A percentile compares a stretch with the other conserved stretches of the same genome.
Conservation (phyloP, 2,113 vertebrate genomes). For the Cololabis saira region DNA sequence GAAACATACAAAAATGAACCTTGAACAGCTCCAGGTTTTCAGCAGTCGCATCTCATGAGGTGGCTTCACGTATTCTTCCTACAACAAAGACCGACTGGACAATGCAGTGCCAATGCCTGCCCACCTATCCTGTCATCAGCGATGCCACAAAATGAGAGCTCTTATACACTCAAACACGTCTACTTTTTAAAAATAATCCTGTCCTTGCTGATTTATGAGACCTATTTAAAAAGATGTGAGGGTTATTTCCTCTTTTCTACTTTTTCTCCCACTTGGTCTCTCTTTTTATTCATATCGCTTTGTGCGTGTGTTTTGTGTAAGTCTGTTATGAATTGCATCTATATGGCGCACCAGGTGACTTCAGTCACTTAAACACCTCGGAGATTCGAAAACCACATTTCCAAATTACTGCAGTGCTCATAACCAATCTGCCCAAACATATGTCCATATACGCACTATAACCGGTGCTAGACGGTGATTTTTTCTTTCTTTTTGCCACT, state of each 20-base stretch:
- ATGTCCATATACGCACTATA: not conserved
- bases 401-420: constrained; percentile 67
- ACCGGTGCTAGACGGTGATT: no score
- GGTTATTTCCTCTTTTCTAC: constrained; percentile 34
- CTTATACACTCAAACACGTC: constrained; percentile 3
- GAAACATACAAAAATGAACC: constrained; percentile 36
- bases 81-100: constrained; percentile 48
- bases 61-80: constrained; percentile 49
- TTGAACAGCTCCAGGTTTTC: constrained; percentile 55
- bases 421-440: constrained; percentile 52
- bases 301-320: constrained; percentile 15
- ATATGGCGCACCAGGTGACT: constrained; percentile 36
- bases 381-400: constrained; percentile 64
- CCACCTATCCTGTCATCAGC: constrained; percentile 63
- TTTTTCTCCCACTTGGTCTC: constrained; percentile 19
- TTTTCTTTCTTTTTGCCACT: no score
- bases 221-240: constrained; percentile 67
- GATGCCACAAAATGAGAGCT: not conserved
- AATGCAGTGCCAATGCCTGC: constrained; percentile 56
- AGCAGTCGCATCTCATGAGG: constrained; percentile 49
- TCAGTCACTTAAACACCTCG: constrained; percentile 48
- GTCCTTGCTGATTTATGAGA: constrained; percentile 76
- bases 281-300: constrained; percentile 29
- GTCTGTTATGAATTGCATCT: constrained; percentile 35
- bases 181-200: constrained; percentile 71